Evolutionary conservation across 1,140 invertebrate species (phyloP).

Genomic region (Conopomorpha cramerella): DNA sequence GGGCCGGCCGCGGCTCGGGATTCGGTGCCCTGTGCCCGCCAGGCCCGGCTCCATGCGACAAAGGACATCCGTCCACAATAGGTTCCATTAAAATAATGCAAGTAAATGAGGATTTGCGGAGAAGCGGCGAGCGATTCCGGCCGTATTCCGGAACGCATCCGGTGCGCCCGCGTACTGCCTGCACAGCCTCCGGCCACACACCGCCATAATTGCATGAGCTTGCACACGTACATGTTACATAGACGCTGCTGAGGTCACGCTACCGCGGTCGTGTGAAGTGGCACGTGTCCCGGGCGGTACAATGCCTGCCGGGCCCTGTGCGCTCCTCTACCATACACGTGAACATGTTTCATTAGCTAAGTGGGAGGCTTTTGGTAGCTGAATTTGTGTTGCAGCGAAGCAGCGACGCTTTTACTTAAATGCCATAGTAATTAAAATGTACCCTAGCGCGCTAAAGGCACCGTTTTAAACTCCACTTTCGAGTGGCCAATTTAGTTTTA

Average conservation of each 20-base stretch:
- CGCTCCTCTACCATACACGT: slow-evolving; percentile 19
- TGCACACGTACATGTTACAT: no score
- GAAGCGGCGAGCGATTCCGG: slow-evolving; percentile 41
- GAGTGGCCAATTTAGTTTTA: slow-evolving; percentile 53
- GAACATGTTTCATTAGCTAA: slow-evolving; percentile 65
- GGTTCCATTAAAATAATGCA: slow-evolving; percentile 61
- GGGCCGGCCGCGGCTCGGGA: slow-evolving; percentile 36
- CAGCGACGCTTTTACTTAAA: slow-evolving; percentile 57
- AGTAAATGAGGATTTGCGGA: slow-evolving; percentile 58
- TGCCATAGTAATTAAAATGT: slow-evolving; percentile 56
- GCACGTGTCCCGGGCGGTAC: no score
- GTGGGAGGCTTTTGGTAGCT: slow-evolving; percentile 61
- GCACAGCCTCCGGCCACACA: no score
- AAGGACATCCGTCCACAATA: slow-evolving; percentile 57
- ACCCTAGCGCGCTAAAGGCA: slow-evolving; percentile 36
- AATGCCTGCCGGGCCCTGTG: no score
- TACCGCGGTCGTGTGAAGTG: no score
- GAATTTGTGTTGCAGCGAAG: slow-evolving; percentile 54
- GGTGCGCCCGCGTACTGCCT: no score
- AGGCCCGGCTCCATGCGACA: slow-evolving; percentile 42
- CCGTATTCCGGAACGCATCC: no score
- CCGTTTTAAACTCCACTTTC: slow-evolving; percentile 51
- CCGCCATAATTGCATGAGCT: no score
- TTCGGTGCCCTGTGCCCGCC: slow-evolving; percentile 31
- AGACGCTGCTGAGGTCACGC: no score